Conservation (phyloP, 2,113 vertebrate genomes). For the Scomber colias region DNA sequence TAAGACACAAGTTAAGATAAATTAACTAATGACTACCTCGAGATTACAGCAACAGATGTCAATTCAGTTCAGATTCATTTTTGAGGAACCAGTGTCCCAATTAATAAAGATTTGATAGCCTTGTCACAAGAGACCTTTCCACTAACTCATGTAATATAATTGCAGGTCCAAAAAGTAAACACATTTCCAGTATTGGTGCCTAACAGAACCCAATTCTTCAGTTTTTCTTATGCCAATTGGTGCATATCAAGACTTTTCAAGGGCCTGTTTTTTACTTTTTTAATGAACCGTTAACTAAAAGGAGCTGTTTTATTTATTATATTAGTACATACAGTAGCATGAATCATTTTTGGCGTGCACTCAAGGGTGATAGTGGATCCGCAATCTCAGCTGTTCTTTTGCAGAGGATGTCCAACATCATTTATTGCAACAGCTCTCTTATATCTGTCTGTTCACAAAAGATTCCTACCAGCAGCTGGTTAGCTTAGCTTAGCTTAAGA, state of each 20-base stretch:
- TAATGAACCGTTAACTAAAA: not conserved
- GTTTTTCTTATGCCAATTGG: not conserved
- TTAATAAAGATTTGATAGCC: constrained; percentile 67
- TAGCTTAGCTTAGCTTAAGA: not conserved
- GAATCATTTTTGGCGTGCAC: not conserved
- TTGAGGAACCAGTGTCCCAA: constrained; percentile 40
- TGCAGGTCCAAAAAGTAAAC: constrained; percentile 42
- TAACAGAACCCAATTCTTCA: constrained; percentile 21
- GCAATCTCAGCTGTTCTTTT: not conserved
- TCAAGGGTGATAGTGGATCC: constrained; percentile 8
- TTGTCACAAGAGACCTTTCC: constrained; percentile 50
- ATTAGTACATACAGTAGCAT: not conserved
- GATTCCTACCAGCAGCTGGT: not conserved
- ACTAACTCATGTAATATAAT: constrained; percentile 46
- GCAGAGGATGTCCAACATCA: not conserved
- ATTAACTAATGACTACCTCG: constrained; percentile 9
- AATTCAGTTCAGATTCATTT: constrained; percentile 46
- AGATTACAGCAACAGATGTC: constrained; percentile 42
- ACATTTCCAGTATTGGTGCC: constrained; percentile 17
- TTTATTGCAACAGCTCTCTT: not conserved
- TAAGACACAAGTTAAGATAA: not conserved
- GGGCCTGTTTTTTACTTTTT: not conserved
- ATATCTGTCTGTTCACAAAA: not conserved
- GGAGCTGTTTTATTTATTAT: not conserved
- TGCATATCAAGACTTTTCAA: not conserved